Evolutionary conservation across 2,888 invertebrate genomes (phyloP), one percentile per base, ranked within the genome.

Genomic region (Oxyteleia sp.): DNA sequence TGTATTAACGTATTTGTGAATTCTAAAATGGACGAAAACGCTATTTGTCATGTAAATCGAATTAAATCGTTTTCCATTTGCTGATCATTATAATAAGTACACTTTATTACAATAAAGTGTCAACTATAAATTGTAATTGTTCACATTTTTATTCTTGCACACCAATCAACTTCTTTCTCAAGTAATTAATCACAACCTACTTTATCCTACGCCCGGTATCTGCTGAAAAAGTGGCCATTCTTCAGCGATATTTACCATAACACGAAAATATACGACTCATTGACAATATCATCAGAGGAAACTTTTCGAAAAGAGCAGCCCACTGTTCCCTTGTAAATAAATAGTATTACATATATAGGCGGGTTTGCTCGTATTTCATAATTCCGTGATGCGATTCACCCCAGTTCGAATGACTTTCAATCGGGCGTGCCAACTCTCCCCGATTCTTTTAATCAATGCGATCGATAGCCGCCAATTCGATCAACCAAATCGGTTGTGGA

Each of bases 401-500:
- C 76, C 85, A 76, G 43, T 69, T 69, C 45, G 84, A 87, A 81
- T 84, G 84, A 88, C 82, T 88, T 86, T 84, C 88, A 89, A 88
- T 88, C 85, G 86, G 51, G 32, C 55, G 76, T 72, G 32, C 82
- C 75, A 84, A 79, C 32, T 79, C 83, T 72, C 85, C 82, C 76
- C 69, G 78, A 75, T 82, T 78, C 89, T 88, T 90, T 90, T 89
- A 90, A 90, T 90, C 90, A 90, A 89, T 90, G 85, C 86, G 81
- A 88, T 88, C 88, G 88, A 90, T 89, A 82, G 83, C 79, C 75
- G 82, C 85, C 85, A 66, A 90, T 90, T 87, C 85, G 89, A 90
- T 91, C 90, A 89, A 89, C 80, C 85, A 90, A 91, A 91, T 91
- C 89, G 88, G 84, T 91, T 88, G 88, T 88, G 82, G 89, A 84